phyloP scores from a whole-genome alignment of 2,797 vertebrate genomes.

The Microtus obscurus region DNA sequence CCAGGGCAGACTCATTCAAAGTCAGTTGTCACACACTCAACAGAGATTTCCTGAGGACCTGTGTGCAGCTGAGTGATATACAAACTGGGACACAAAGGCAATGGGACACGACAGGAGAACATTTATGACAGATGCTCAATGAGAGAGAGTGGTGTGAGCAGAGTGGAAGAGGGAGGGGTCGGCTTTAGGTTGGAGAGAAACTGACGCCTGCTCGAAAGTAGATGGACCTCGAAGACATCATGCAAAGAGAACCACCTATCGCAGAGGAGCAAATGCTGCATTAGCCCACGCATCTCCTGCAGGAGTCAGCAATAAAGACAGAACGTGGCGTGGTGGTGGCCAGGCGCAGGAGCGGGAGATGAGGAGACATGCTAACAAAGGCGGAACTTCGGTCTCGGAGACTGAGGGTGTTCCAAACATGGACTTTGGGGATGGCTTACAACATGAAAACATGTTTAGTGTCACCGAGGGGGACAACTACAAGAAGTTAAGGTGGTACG shows the following conservation, averaged over 20 bases:
- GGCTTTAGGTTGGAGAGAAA: background rate
- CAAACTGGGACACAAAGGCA: background rate
- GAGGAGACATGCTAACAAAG: background rate
- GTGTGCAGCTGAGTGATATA: background rate
- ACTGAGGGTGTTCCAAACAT: background rate
- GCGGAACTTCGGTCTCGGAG: background rate
- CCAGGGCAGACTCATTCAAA: background rate
- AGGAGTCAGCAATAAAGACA: background rate
- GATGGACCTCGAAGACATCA: background rate
- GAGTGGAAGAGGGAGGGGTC: background rate
- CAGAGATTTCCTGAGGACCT: background rate
- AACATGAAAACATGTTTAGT: background rate
- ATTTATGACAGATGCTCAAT: too few relatives aligned
- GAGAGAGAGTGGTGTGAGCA: background rate
- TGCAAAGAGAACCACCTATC: background rate
- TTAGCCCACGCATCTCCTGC: background rate
- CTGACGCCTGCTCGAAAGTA: background rate
- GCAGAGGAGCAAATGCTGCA: background rate
- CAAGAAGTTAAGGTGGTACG: too few relatives aligned
- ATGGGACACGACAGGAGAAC: accelerated
- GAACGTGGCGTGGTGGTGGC: background rate
- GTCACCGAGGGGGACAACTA: background rate
- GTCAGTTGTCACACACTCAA: background rate
- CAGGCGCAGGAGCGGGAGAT: background rate
- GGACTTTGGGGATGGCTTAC: background rate